These are phyloP conservation scores for Prionace glauca DNA, from an alignment of 2,797 vertebrate genomes.

Conservation along the genomic window DNA sequence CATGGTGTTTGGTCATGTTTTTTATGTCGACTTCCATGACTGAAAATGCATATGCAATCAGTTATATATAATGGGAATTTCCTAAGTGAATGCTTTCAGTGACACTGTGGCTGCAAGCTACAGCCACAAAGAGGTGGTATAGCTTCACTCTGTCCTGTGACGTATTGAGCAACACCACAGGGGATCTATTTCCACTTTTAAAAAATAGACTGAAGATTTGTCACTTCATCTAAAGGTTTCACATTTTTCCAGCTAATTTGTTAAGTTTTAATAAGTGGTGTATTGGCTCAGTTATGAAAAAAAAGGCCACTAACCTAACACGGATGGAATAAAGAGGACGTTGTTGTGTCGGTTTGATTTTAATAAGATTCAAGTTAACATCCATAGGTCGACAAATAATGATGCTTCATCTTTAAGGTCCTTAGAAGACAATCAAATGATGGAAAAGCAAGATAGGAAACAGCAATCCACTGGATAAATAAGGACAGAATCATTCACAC, in stretches of 20 bases:
- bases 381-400: constrained; percentile 15
- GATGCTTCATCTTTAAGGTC: constrained; percentile 19
- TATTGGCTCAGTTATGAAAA: background rate
- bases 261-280: background rate
- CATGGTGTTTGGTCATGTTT: background rate
- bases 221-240: background rate
- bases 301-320: background rate
- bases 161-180: background rate
- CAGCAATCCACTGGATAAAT: constrained; percentile 37
- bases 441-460: background rate
- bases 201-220: background rate
- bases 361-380: background rate
- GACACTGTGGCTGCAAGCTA: background rate
- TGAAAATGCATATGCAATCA: background rate
- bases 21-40: background rate
- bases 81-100: background rate
- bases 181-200: background rate
- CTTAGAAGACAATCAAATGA: background rate
- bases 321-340: background rate
- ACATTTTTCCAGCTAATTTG: background rate
- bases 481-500: constrained; percentile 43
- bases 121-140: background rate
- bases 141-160: background rate
- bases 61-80: background rate
- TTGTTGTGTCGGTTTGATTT: constrained; percentile 15